phyloP scores from a whole-genome alignment of 2,888 invertebrate species.

The Leptothorax acervorum region DNA sequence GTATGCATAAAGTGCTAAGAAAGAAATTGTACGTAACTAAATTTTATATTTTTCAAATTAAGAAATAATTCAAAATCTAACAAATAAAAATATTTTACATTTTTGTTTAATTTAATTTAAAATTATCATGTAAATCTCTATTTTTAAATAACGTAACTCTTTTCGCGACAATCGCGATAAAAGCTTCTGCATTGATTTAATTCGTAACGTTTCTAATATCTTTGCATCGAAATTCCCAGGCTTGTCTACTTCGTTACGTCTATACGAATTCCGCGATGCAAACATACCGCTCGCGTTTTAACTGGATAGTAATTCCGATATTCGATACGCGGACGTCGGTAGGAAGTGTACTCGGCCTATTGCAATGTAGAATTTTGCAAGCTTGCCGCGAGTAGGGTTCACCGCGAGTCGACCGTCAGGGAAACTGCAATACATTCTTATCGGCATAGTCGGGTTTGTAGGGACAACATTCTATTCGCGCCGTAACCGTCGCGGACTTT shows the following conservation, averaged over 20 bases:
- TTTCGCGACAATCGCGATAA: background rate
- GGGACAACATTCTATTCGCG: slow-evolving; percentile 77
- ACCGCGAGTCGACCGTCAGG: slow-evolving; percentile 37
- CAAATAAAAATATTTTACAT: background rate
- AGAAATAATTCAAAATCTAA: background rate
- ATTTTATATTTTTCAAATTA: background rate
- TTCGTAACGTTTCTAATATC: background rate
- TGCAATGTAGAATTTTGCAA: slow-evolving; percentile 70
- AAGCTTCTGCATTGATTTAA: background rate
- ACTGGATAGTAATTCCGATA: slow-evolving; percentile 10
- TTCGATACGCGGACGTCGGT: slow-evolving; percentile 25
- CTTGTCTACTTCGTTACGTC: background rate
- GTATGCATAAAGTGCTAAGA: background rate
- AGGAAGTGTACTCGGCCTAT: slow-evolving; percentile 54
- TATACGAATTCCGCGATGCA: background rate
- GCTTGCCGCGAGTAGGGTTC: slow-evolving; percentile 59
- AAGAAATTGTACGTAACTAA: background rate
- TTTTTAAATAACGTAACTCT: background rate
- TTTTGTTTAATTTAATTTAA: background rate
- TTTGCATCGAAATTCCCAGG: background rate
- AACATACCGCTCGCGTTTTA: background rate
- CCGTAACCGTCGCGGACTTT: slow-evolving; percentile 65
- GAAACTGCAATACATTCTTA: slow-evolving; percentile 73
- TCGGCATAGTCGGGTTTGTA: slow-evolving; percentile 77
- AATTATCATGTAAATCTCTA: background rate